These are phyloP conservation scores for Himalopsyche phryganea DNA, from an alignment of 1,140 invertebrate genomes.

Conservation along the genomic window DNA sequence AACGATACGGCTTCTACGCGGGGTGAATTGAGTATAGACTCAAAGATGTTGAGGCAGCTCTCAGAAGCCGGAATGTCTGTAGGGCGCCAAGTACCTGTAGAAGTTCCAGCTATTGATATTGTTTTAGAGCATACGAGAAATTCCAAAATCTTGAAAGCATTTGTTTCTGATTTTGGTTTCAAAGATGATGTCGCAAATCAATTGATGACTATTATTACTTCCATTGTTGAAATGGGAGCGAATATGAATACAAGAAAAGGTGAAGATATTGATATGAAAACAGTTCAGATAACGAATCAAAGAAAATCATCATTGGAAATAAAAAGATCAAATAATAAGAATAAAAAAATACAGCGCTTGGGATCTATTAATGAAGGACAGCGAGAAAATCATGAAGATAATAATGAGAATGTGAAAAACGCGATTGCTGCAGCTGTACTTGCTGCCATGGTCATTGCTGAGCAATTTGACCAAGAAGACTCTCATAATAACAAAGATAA, in stretches of 20 bases:
- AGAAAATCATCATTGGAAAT: slow-evolving; percentile 29
- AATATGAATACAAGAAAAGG: slow-evolving; percentile 46
- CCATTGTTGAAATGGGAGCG: slow-evolving; percentile 52
- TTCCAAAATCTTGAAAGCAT: slow-evolving; percentile 48
- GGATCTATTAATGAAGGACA: slow-evolving; percentile 33
- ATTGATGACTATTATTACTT: slow-evolving; percentile 50
- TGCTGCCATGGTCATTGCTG: slow-evolving; percentile 54
- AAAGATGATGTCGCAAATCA: slow-evolving; percentile 53
- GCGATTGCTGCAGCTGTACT: slow-evolving; percentile 56
- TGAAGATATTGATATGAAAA: slow-evolving; percentile 37
- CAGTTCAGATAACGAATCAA: slow-evolving; percentile 31
- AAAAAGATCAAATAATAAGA: slow-evolving; percentile 15
- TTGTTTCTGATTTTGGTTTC: slow-evolving; percentile 50
- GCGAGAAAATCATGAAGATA: slow-evolving; percentile 37
- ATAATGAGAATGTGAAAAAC: slow-evolving; percentile 50
- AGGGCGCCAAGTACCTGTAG: slow-evolving; percentile 60
- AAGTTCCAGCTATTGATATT: slow-evolving; percentile 61
- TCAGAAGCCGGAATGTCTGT: slow-evolving; percentile 68
- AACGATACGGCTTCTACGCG: slow-evolving; percentile 54
- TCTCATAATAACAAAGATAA: slow-evolving; percentile 51
- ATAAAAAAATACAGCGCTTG: slow-evolving; percentile 26
- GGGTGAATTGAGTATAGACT: slow-evolving; percentile 63
- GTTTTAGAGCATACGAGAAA: slow-evolving; percentile 57
- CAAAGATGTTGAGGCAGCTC: slow-evolving; percentile 63
- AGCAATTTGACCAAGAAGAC: slow-evolving; percentile 48